A percentile compares a stretch with the other conserved stretches of the same genome.
phyloP scores from a whole-genome alignment of 2,113 vertebrate species.

The Lichenostomus cassidix region DNA sequence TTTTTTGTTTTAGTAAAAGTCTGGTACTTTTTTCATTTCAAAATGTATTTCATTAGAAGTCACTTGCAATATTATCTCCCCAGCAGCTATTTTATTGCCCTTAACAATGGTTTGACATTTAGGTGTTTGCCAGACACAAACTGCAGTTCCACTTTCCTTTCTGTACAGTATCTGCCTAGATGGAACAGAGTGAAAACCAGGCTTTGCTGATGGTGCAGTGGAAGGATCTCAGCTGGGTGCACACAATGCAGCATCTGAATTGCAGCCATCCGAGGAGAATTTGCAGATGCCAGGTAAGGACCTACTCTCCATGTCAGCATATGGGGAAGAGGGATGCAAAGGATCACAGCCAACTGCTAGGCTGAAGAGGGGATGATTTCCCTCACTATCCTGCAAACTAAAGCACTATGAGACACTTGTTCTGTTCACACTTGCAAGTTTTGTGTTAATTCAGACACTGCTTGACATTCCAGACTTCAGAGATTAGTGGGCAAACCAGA shows the following conservation, averaged over 20 bases:
- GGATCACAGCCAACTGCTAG: not conserved
- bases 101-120: not conserved
- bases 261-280: not conserved
- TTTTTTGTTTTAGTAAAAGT: not conserved
- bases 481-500: not conserved
- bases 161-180: not conserved
- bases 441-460: not conserved
- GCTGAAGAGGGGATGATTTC: not conserved
- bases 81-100: not conserved
- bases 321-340: not conserved
- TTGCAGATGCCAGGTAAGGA: not conserved
- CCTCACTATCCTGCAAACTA: accelerated
- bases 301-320: accelerated
- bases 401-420: not conserved
- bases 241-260: accelerated
- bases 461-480: not conserved
- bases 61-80: not conserved
- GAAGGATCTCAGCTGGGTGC: not conserved
- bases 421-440: not conserved
- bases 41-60: not conserved
- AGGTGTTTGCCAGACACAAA: not conserved
- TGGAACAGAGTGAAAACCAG: not conserved
- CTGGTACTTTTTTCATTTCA: not conserved
- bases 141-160: conserved; percentile 1
- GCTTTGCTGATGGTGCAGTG: not conserved